Evolutionary conservation across 2,888 invertebrate genomes (phyloP), one percentile per base, ranked within the genome.

Genomic region (Quadroppia sp.): DNA sequence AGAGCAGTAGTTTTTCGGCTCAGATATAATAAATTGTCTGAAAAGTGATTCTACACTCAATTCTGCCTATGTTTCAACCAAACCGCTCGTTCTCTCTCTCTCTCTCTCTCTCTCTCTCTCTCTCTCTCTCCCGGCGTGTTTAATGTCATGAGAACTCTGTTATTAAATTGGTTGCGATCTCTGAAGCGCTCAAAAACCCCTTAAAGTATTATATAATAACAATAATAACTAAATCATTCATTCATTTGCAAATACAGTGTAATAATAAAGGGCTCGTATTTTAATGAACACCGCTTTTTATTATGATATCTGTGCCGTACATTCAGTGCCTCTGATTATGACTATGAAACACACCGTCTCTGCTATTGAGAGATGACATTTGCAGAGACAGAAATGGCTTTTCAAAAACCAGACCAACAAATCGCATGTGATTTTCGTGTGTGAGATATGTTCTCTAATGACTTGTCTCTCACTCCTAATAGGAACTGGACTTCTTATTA

Each of bases 11-110:
- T 59, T 23, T 59, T 59, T 59, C 56, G 56, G 56, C 56, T 59
- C 56, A 59, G 15, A 59, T 59, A 59, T 59, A 59, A 59, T 28
- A 23, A 59, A 59, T 59, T 23, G 56, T 59, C 28, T 59, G 56
- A 50, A 28, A 59, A 59, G 56, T 59, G 56, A 59, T 59, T 59
- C 50, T 4, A 50, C 9, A 13, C 11, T 50, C 11, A n/a, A 4
- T 50, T 50, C 20, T 50, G 4, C n/a, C 50, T n/a, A 4, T n/a
- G 20, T 50, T 50, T 50, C 20, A 50, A n/a, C n/a, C n/a, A 13
- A 50, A n/a, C 50, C 17, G 50, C 50, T 50, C 50, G 9, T 50
- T 17, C 4, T 50, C n/a, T 4, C 50, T 50, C 11, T 50, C 50
- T 11, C 11, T 50, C 17, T 17, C 50, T 50, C 50, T 50, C 50